Base-by-base conservation (phyloP, 2,113 vertebrate genomes). In the Scopus umbretta region DNA sequence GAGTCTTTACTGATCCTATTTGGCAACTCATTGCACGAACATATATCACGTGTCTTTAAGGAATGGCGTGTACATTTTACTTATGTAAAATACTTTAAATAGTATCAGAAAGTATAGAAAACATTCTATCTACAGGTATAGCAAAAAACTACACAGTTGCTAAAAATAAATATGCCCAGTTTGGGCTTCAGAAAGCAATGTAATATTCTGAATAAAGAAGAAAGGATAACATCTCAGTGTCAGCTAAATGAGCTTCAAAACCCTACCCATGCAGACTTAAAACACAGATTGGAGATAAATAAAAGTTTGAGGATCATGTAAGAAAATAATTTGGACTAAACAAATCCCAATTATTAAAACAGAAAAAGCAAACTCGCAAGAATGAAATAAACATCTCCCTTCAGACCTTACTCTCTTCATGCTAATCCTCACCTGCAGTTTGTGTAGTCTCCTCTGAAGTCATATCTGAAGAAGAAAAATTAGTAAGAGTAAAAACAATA, bases 391-490 rank as follows among this genome's bases (percentile, higher is more conserved):
- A 72, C 4, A 40, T 19, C 26, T 61, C 19, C 40, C 20, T 90
- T 75, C 38, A 86, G 75, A 73, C 10, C 21, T 42, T 36, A 53
- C 13, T 78, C 25, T 76, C 16, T 13, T 67, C 13, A 42, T 18
- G 25, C 21, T 78, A 88, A 91, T 90, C 93, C 96, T 98, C 90
- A 98, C 98, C 97, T 95, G 97, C 16, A 80, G 95, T 95, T 90
- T 95, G 96, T 90, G 94, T 94, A 94, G 97, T 91, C 42, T 96
- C 95, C 74, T 94, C 98, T 88, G 95, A 97, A 96, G 89, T 68
- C 84, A 47, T 83, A 95, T 82, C 97, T 97, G 29, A 96, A 88
- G 61, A 32, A 91, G 17, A 93, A 81, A 90, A 96, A 74, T 38
- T 36, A 80, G 16, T 62, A 86, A 81, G 4, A 94, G 32, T 89